Base-by-base conservation (phyloP, 2,888 invertebrate species). In the Mythimna ferrago region DNA sequence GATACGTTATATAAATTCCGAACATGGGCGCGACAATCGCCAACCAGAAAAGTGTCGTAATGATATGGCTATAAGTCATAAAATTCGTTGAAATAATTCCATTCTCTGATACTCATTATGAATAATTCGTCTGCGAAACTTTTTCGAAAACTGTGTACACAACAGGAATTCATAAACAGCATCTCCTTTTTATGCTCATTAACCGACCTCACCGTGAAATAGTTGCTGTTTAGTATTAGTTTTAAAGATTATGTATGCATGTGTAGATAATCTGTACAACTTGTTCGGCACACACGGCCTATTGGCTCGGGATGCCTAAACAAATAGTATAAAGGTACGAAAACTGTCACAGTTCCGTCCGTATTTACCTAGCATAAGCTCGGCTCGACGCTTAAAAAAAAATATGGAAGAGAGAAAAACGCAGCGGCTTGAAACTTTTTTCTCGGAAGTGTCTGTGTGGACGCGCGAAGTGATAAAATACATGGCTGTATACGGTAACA, bases 61-160 rank as follows among this genome's bases (percentile, higher is more conserved):
- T 90, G 81, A 89, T 89, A 91, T 74, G 83, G 86, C 84, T 68
- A 90, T 93, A 95, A 91, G 95, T 93, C 87, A 92, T 92, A 93
- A 93, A 94, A 89, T 94, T 89, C 90, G 76, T 83, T 90, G 89
- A 83, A 89, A 88, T 87, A 86, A 88, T 89, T 86, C 88, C 86
- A 88, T 88, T 86, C 87, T 82, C 87, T 86, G 91, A 89, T 90
- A 88, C 90, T 94, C 92, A 94, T 95, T 94, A 93, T 93, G 92
- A 93, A 94, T 94, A 95, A 94, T 94, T 94, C 90, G 92, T 88
- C 88, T 90, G 93, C 90, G 92, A 93, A 93, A 92, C 87, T 92
- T 93, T 93, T 93, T 91, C 92, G 89, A 93, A 93, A 94, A 92
- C 92, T 92, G 93, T 93, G 93, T 92, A 94, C 93, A 93, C 94